A percentile compares a stretch with the other conserved stretches of the same genome.
These are phyloP conservation scores for Agrotis ipsilon DNA, from an alignment of 2,888 invertebrate genomes.

Conservation along the genomic window DNA sequence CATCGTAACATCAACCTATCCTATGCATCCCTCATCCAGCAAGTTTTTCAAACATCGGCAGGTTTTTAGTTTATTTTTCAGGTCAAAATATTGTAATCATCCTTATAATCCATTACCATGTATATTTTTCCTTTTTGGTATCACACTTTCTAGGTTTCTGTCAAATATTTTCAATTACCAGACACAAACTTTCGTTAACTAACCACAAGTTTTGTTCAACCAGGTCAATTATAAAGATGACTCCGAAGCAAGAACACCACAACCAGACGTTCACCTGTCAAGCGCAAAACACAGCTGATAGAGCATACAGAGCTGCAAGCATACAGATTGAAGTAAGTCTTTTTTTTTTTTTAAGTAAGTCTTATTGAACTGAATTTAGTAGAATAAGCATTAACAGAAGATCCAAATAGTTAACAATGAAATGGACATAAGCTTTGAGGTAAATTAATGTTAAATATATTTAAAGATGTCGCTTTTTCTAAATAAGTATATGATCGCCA, in stretches of 20 bases:
- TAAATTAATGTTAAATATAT: background rate
- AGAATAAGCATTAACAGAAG: background rate
- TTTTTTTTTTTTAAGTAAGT: too few relatives aligned
- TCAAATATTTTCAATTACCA: too few relatives aligned
- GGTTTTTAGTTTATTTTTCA: too few relatives aligned
- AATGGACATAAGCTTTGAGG: background rate
- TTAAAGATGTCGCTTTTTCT: background rate
- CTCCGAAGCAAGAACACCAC: slow-evolving; percentile 96
- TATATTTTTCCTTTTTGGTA: too few relatives aligned
- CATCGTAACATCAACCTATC: too few relatives aligned
- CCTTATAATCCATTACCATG: too few relatives aligned
- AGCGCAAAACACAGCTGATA: slow-evolving; percentile 97
- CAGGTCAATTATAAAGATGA: slow-evolving; percentile 96
- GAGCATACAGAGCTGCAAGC: slow-evolving; percentile 95
- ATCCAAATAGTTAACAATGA: background rate
- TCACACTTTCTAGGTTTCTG: too few relatives aligned
- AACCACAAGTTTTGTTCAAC: slow-evolving; percentile 1
- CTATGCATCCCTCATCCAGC: too few relatives aligned
- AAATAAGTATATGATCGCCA: too few relatives aligned
- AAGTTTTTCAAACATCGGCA: too few relatives aligned
- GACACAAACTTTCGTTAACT: too few relatives aligned
- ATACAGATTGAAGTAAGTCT: slow-evolving; percentile 94
- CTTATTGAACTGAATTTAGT: background rate
- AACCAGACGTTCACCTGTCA: slow-evolving; percentile 97
- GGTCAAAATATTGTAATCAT: too few relatives aligned